A percentile compares a stretch with the other conserved stretches of the same genome.
These are phyloP conservation scores for Perca flavescens DNA, from an alignment of 2,113 vertebrate species.

Conservation along the genomic window DNA sequence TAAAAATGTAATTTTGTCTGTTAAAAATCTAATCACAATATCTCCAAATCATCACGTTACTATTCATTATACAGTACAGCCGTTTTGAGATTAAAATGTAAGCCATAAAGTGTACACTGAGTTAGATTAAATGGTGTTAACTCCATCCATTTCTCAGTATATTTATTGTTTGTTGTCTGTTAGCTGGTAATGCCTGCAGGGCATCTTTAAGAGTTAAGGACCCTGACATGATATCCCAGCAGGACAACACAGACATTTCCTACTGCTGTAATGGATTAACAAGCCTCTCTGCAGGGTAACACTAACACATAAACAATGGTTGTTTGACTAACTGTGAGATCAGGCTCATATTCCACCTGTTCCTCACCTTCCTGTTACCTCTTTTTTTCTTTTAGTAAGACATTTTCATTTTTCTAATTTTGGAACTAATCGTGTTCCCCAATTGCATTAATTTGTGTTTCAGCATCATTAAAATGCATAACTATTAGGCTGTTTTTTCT, in stretches of 20 bases:
- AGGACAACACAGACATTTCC: constrained; percentile 74
- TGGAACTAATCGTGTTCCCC: neutral
- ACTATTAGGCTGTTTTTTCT: neutral
- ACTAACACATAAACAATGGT: constrained; percentile 60
- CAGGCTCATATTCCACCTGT: constrained; percentile 47
- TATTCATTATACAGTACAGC: neutral
- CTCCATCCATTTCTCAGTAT: constrained; percentile 20
- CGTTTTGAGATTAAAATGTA: neutral
- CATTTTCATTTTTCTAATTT: neutral
- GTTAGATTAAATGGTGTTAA: constrained; percentile 13
- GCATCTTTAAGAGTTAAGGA: constrained; percentile 46
- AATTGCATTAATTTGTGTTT: neutral
- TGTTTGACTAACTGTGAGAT: constrained; percentile 24
- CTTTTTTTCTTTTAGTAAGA: neutral
- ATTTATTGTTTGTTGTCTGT: constrained; percentile 56
- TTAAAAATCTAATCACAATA: neutral
- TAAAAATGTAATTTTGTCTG: neutral
- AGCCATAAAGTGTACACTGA: neutral
- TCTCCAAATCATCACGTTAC: neutral
- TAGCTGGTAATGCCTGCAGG: constrained; percentile 44
- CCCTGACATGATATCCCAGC: constrained; percentile 61
- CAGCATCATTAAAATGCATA: neutral
- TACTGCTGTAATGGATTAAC: constrained; percentile 60
- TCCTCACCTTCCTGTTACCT: too few relatives aligned
- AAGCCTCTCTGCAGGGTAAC: constrained; percentile 58